Conservation (phyloP, 2,888 invertebrate species). For the Chrysolina haemoptera region DNA sequence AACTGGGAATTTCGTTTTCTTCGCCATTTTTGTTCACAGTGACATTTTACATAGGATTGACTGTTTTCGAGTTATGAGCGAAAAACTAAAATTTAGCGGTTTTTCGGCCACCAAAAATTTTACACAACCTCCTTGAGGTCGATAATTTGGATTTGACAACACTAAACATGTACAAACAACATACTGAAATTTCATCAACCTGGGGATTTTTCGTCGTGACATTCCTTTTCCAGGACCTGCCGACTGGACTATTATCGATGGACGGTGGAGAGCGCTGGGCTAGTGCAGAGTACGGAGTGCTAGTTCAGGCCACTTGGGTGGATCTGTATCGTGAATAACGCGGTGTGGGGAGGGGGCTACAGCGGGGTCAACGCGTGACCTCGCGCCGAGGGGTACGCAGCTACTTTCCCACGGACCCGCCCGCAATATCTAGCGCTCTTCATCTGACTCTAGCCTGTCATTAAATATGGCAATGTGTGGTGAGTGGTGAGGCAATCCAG, state of each 20-base stretch:
- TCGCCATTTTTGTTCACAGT: too few relatives aligned
- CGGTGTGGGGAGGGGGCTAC: conserved; percentile 57
- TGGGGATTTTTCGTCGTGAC: too few relatives aligned
- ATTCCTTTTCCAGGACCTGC: too few relatives aligned
- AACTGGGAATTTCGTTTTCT: too few relatives aligned
- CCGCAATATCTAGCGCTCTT: conserved; percentile 71
- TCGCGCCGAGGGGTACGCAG: conserved; percentile 71
- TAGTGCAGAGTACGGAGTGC: conserved; percentile 54
- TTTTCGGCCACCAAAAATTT: too few relatives aligned
- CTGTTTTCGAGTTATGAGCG: too few relatives aligned
- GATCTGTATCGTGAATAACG: conserved; percentile 67
- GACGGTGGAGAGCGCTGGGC: conserved; percentile 38
- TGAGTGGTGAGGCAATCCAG: conserved; percentile 61
- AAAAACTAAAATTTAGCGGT: too few relatives aligned
- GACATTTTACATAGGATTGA: too few relatives aligned
- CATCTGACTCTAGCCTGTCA: conserved; percentile 70
- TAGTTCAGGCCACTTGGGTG: conserved; percentile 65
- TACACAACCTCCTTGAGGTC: too few relatives aligned
- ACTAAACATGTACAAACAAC: too few relatives aligned
- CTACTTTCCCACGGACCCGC: conserved; percentile 72
- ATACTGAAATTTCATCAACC: too few relatives aligned
- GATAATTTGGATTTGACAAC: too few relatives aligned
- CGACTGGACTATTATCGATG: conserved; percentile 47
- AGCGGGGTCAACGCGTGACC: conserved; percentile 70
- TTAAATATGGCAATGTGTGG: conserved; percentile 71